Percentiles rank a stretch among this genome's conserved stretches.
Conservation (phyloP, 2,888 invertebrate species). For the Leucoma salicis region DNA sequence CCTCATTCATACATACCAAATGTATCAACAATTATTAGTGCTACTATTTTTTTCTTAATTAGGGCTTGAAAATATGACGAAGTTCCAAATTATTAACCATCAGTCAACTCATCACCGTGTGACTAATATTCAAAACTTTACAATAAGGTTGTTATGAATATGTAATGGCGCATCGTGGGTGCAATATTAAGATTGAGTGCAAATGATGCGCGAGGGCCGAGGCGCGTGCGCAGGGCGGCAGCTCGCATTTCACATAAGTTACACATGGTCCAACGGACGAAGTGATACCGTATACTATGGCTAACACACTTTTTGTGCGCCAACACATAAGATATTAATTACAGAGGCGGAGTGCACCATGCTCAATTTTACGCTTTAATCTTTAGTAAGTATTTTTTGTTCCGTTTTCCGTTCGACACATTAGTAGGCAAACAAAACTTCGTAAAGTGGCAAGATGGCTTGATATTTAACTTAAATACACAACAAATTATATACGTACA, state of each 20-base stretch:
- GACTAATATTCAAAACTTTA: slow-evolving; percentile 37
- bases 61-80: too few species aligned
- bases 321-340: slow-evolving; percentile 73
- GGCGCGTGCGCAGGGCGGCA: slow-evolving; percentile 65
- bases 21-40: too few species aligned
- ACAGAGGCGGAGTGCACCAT: slow-evolving; percentile 61
- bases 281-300: slow-evolving; percentile 40
- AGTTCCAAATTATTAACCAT: slow-evolving; percentile 14
- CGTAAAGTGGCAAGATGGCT: too few species aligned
- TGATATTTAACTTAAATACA: too few species aligned
- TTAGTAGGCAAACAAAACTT: too few species aligned
- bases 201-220: slow-evolving; percentile 70
- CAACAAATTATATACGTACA: too few species aligned
- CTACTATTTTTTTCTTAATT: too few species aligned
- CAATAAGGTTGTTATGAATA: slow-evolving; percentile 63
- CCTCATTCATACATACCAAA: too few species aligned
- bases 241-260: slow-evolving; percentile 53
- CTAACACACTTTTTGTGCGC: slow-evolving; percentile 55
- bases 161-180: slow-evolving; percentile 72
- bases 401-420: slow-evolving; percentile 1
- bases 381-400: slow-evolving; percentile 39
- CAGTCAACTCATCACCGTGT: slow-evolving; percentile 23
- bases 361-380: slow-evolving; percentile 67
- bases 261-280: slow-evolving; percentile 36
- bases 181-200: slow-evolving; percentile 77